Evolutionary conservation across 2,888 invertebrate genomes (phyloP).

Genomic region (Phyto melanocephala): DNA sequence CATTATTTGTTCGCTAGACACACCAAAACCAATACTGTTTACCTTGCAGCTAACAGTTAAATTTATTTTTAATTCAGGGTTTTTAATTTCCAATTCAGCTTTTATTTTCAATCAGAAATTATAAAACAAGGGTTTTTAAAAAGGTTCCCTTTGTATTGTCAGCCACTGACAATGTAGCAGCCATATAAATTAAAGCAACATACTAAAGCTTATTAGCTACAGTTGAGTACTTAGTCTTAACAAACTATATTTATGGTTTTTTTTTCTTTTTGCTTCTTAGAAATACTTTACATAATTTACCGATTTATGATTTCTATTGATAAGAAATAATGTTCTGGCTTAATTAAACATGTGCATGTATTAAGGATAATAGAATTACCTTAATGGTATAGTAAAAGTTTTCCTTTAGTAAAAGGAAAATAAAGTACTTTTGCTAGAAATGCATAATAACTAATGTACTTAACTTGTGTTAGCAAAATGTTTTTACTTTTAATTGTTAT

Average conservation of each 20-base stretch:
- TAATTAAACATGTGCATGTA: slow-evolving; percentile 30
- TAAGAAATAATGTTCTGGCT: slow-evolving; percentile 27
- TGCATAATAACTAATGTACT: not conserved
- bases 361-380: slow-evolving; percentile 26
- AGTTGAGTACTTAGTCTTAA: not conserved
- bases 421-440: not conserved
- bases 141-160: too few relatives aligned
- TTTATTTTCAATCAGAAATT: too few relatives aligned
- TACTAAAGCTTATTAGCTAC: not conserved
- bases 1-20: too few relatives aligned
- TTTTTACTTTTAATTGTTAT: not conserved
- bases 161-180: too few relatives aligned
- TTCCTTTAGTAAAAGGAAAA: not conserved
- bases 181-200: not conserved
- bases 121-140: too few relatives aligned
- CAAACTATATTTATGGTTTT: not conserved
- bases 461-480: not conserved
- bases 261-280: not conserved
- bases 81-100: too few relatives aligned
- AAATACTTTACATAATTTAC: slow-evolving; percentile 35
- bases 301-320: slow-evolving; percentile 40
- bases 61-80: too few relatives aligned
- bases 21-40: too few relatives aligned
- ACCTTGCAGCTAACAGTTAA: too few relatives aligned
- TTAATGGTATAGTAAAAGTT: slow-evolving; percentile 8